Evolutionary conservation across 1,140 invertebrate genomes (phyloP), one percentile per base, ranked within the genome.

Genomic region (Mercenaria mercenaria): DNA sequence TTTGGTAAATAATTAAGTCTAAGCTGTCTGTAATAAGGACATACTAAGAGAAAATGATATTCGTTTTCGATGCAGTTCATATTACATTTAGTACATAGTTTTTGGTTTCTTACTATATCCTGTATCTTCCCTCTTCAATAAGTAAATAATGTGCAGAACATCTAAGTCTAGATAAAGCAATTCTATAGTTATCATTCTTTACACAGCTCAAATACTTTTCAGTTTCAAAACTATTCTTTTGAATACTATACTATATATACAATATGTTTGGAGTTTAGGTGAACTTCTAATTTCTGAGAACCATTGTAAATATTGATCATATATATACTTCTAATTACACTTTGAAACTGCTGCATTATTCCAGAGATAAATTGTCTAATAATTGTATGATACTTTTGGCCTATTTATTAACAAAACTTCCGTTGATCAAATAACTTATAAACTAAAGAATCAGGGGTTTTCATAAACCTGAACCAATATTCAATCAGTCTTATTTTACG

Each of bases 41-140:
- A 87, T 3, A 88, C 18, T 18, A 80, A 26, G 6, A 80, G 6
- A 32, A 88, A 88, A 52, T 80, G 85, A 26, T 80, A 88, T 88
- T 88, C 74, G 61, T 67, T 80, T 69, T 88, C 74, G n/a, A 80
- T 39, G 50, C 29, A 50, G 23, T 37, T 2, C 76, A 79, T 79
- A 80, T 50, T 88, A 80, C 59, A 88, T 67, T 56, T 50, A 32
- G 29, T 67, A 69, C 85, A 88, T 43, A 88, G 13, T 50, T 56
- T 59, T n/a, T n/a, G n/a, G 18, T 47, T 18, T 32, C 74, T 59
- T 1, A 34, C n/a, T 32, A 56, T 41, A 64, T 87, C 64, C n/a
- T n/a, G n/a, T 61, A 47, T 29, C 84, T n/a, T 43, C 84, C 74
- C 11, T 34, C 74, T 43, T 87, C 56, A 11, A 87, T 43, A 43